Base-by-base conservation (phyloP, 1,140 invertebrate genomes). In the Pteromalus puparum region DNA sequence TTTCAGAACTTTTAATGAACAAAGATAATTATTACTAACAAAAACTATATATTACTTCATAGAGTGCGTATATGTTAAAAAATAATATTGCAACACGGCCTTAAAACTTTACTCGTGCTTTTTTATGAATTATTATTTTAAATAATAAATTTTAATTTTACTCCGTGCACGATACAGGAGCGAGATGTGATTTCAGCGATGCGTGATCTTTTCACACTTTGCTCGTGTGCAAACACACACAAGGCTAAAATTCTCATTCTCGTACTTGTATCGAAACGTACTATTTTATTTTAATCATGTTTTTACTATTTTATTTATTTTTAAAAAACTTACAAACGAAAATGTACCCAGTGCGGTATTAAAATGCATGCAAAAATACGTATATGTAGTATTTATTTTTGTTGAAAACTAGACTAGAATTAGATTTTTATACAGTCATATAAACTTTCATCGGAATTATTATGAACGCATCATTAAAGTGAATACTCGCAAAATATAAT, bases 331-430 rank as follows among this genome's bases (percentile, higher is more conserved):
- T 46, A 12, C 48, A 77, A 77, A 61, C 2, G 3, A 18, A 61
- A 77, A 34, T 21, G 21, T 2, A 70, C 67, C 34, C 68, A 80
- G 42, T 46, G 21, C 68, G 67, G 65, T 70, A 5, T 72, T 34
- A 34, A 34, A 34, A 34, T n/a, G 5, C 6, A 34, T 5, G 5
- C 6, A 5, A 1, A 77, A 68, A 81, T 34, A 72, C 18, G 30
- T n/a, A 12, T 72, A 81, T 28, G 72, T 70, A 70, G 24, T 81
- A 18, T 74, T 61, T 82, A 74, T 82, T 82, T 82, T 82, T 82
- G 70, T 82, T 82, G 48, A 65, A 12, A 42, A 24, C 18, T 30
- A 38, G 38, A 82, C 3, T 30, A 82, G 46, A 81, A 21, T n/a
- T 81, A 81, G 67, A 18, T 61, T 24, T 72, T 72, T 48, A 21